Evolutionary conservation across 1,140 invertebrate genomes (phyloP).

Genomic region (Drosophila sp.): DNA sequence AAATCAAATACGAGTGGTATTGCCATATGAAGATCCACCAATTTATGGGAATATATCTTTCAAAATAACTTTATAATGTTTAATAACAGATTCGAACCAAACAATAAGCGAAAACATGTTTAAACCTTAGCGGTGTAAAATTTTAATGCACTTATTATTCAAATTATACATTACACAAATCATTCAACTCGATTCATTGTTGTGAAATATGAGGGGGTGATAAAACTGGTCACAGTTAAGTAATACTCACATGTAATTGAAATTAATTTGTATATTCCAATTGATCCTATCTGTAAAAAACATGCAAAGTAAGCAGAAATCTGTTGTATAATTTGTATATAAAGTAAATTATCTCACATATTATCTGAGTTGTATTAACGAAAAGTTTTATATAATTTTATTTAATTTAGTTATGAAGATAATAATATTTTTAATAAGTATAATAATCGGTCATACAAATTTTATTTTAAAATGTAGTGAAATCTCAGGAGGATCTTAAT

Average conservation of each 20-base stretch:
- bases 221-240: not conserved
- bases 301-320: too few species aligned
- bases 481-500: too few species aligned
- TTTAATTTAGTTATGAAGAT: too few species aligned
- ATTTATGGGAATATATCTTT: not conserved
- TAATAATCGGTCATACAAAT: too few species aligned
- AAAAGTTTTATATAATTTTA: too few species aligned
- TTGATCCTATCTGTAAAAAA: too few species aligned
- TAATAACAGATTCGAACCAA: not conserved
- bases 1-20: too few species aligned
- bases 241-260: not conserved
- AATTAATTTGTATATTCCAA: not conserved
- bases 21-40: not conserved
- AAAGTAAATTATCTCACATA: too few species aligned
- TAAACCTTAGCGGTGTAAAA: not conserved
- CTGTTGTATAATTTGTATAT: too few species aligned
- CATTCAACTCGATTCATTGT: not conserved
- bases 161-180: not conserved
- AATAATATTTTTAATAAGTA: too few species aligned
- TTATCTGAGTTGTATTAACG: too few species aligned
- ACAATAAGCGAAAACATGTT: not conserved
- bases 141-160: not conserved
- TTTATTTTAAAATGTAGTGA: too few species aligned
- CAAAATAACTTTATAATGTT: not conserved
- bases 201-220: not conserved